Percentiles rank a stretch among this genome's conserved stretches.
These are phyloP conservation scores for Pantherophis vulpinus DNA, from an alignment of 2,797 vertebrate species.

Conservation along the genomic window DNA sequence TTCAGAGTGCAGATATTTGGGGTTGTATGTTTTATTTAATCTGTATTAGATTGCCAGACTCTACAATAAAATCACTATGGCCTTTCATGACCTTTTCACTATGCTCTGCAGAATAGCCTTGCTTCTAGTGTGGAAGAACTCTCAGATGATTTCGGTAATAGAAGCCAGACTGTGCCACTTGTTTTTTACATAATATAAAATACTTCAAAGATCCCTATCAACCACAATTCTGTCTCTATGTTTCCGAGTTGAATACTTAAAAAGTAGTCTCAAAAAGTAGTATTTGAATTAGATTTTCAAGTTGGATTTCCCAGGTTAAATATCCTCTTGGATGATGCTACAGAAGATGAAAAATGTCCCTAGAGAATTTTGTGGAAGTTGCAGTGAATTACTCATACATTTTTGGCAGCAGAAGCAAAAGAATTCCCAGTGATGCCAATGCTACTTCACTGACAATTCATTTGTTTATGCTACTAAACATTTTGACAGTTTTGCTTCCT, in stretches of 20 bases:
- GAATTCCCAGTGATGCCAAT: conserved; percentile 14
- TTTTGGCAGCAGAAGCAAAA: conserved; percentile 23
- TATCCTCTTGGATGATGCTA: conserved; percentile 24
- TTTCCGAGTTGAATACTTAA: background rate
- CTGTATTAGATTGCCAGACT: no score
- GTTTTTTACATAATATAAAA: background rate
- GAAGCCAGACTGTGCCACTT: no score
- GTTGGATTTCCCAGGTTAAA: conserved; percentile 24
- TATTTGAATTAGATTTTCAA: conserved; percentile 20
- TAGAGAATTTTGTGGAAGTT: conserved; percentile 35
- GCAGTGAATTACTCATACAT: conserved; percentile 50
- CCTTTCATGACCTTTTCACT: background rate
- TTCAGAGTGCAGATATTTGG: background rate
- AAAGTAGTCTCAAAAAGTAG: conserved; percentile 14
- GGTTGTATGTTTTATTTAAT: background rate
- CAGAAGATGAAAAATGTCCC: conserved; percentile 54
- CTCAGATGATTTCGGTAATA: background rate
- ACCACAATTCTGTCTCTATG: background rate
- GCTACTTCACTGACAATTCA: conserved; percentile 22
- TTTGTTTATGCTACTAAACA: background rate
- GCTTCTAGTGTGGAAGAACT: background rate
- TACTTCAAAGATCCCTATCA: background rate
- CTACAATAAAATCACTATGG: background rate
- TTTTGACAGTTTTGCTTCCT: background rate
- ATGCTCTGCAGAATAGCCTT: no score